Evolutionary conservation across 1,140 invertebrate species (phyloP).

Genomic region (Neelides sp.): DNA sequence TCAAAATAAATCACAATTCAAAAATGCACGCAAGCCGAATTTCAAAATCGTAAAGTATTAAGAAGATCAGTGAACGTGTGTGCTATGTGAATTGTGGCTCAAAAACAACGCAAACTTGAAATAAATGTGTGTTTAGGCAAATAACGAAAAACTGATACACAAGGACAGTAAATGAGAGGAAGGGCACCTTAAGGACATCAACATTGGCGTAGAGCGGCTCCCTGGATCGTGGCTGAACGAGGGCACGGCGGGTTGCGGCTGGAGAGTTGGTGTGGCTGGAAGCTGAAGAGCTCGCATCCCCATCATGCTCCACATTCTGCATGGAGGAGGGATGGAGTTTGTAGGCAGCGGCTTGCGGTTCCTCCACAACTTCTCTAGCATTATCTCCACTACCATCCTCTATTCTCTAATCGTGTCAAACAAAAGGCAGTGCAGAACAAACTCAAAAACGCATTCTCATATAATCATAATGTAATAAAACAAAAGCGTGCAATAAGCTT

Average conservation of each 20-base stretch:
- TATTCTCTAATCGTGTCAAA: too few species aligned
- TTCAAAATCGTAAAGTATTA: background rate
- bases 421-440: too few species aligned
- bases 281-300: constrained; percentile 17
- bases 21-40: constrained; percentile 6
- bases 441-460: too few species aligned
- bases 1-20: background rate
- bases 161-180: background rate
- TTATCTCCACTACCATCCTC: too few species aligned
- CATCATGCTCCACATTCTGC: constrained; percentile 17
- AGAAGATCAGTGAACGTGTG: background rate
- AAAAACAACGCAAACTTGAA: constrained; percentile 3
- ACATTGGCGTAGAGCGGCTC: constrained; percentile 31
- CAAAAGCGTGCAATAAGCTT: too few species aligned
- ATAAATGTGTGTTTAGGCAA: background rate
- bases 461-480: too few species aligned
- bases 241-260: constrained; percentile 9
- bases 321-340: background rate
- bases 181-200: constrained; percentile 23
- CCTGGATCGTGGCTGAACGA: constrained; percentile 23
- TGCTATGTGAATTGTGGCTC: background rate
- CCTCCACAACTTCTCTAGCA: too few species aligned
- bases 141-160: constrained; percentile 1
- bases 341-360: too few species aligned
- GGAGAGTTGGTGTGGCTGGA: constrained; percentile 2